Evolutionary conservation across 2,113 vertebrate genomes (phyloP), one percentile per base, ranked within the genome.

Genomic region (Ploceus nigricollis): DNA sequence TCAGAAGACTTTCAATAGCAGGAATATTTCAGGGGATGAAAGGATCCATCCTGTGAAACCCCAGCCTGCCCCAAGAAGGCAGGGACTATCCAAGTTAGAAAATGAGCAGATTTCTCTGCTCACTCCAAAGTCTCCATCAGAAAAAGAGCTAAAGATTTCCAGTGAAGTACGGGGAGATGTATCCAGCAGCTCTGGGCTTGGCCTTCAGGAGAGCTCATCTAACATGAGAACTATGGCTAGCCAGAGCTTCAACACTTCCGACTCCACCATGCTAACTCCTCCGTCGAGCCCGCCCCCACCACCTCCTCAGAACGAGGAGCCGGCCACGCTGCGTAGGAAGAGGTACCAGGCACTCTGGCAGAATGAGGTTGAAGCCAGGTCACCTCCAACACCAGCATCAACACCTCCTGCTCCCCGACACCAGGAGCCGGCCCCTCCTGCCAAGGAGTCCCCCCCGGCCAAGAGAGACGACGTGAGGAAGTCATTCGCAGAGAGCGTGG

Each of bases 221-320:
- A 98, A 98, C 13, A 99, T 98, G 95, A 98, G 97, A 81, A 99
- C 98, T 1, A 97, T 96, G 33, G 98, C 98, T 87, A 99, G 99
- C 58, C 99, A 99, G 93, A 98, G 98, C 97, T 99, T 98, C 91
- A 99, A 98, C 94, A 99, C 98, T 20, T 99, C 99, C 0, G 99
- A 99, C 92, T 99, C 99, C 13, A 97, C 98, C 72, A 98, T 99
- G 99, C 98, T 99, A 50, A 99, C 99, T 2, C 99, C 99, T 3
- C 99, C 99, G 3, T 99, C 99, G 24, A 99, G 99, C 94, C 99
- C 99, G 0, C 99, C 99, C 0, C 99, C 99, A 0, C 99, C 99
- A 1, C 99, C 99, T 13, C 99, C 99, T 44, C 98, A 97, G 20
- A 98, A 98, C 7, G 99, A 99, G 97, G 99, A 99, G 51, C 99